These are phyloP conservation scores for Perdita meconis DNA, from an alignment of 2,888 invertebrate species.

Conservation along the genomic window DNA sequence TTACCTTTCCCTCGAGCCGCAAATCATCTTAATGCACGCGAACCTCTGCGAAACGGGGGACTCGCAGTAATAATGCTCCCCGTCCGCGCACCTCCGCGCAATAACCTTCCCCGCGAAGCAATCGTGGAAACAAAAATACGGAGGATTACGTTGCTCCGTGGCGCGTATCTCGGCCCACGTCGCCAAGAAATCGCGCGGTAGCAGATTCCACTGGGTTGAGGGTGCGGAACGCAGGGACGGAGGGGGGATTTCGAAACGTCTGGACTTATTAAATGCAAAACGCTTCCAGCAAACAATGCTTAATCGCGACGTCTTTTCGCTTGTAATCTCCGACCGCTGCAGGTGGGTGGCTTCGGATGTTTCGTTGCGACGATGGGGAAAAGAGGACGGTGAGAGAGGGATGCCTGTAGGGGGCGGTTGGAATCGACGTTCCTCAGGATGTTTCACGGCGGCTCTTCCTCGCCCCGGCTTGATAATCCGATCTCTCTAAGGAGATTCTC, in stretches of 20 bases:
- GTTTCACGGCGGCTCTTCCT: background rate
- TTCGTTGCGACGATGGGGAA: background rate
- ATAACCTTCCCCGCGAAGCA: conserved; percentile 31
- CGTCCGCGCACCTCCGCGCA: conserved; percentile 12
- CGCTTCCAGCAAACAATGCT: conserved; percentile 71
- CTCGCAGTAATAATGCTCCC: conserved; percentile 11
- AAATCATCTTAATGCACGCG: conserved; percentile 46
- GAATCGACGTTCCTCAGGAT: conserved; percentile 27
- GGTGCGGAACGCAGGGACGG: too few species aligned
- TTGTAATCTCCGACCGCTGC: conserved; percentile 57
- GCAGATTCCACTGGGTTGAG: conserved; percentile 10
- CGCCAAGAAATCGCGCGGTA: conserved; percentile 41
- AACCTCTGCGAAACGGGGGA: conserved; percentile 6
- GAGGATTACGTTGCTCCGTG: conserved; percentile 8
- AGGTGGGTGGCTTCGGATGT: conserved; percentile 18
- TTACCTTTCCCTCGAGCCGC: conserved; percentile 21
- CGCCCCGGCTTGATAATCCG: conserved; percentile 60
- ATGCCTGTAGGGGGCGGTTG: too few species aligned
- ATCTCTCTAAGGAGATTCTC: conserved; percentile 67
- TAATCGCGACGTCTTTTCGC: conserved; percentile 68
- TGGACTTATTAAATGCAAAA: conserved; percentile 74
- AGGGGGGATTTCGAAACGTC: conserved; percentile 61
- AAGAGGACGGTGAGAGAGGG: background rate
- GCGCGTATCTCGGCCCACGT: conserved; percentile 19
- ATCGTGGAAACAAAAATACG: conserved; percentile 40